Conservation (phyloP, 92 coral and sea anemone species). For the Palythoa grandis region DNA sequence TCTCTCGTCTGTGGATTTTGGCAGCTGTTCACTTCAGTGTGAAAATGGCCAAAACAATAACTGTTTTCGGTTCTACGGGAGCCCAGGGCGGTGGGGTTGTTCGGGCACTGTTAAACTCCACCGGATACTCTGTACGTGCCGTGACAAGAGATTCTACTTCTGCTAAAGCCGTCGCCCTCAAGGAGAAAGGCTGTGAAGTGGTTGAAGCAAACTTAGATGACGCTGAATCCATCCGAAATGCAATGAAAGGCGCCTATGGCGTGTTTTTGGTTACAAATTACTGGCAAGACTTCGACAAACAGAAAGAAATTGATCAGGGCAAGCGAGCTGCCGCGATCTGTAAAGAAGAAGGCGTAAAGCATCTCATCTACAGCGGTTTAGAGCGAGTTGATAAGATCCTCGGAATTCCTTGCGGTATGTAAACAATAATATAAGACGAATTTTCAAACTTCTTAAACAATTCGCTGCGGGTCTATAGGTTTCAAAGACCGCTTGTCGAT, state of each 20-base stretch:
- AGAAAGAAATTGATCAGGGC: constrained; percentile 78
- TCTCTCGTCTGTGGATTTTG: too few relatives aligned
- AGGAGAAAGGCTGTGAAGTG: constrained; percentile 69
- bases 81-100: constrained; percentile 80
- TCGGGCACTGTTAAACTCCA: constrained; percentile 40
- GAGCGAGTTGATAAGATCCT: constrained; percentile 71
- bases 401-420: constrained; percentile 76
- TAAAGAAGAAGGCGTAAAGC: constrained; percentile 68
- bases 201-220: constrained; percentile 65
- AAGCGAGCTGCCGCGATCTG: constrained; percentile 72
- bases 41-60: background rate
- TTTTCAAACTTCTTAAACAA: too few relatives aligned
- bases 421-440: too few relatives aligned
- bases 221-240: constrained; percentile 61
- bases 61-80: constrained; percentile 81
- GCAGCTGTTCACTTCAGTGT: too few relatives aligned
- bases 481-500: too few relatives aligned
- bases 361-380: constrained; percentile 76
- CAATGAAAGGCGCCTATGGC: constrained; percentile 66
- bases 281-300: constrained; percentile 75
- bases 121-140: constrained; percentile 63
- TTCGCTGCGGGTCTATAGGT: too few relatives aligned
- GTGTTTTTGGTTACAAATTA: constrained; percentile 81
- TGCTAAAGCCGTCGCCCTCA: constrained; percentile 60
- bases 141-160: constrained; percentile 66